These are phyloP conservation scores for Athene noctua DNA, from an alignment of 2,113 vertebrate species.

Conservation along the genomic window DNA sequence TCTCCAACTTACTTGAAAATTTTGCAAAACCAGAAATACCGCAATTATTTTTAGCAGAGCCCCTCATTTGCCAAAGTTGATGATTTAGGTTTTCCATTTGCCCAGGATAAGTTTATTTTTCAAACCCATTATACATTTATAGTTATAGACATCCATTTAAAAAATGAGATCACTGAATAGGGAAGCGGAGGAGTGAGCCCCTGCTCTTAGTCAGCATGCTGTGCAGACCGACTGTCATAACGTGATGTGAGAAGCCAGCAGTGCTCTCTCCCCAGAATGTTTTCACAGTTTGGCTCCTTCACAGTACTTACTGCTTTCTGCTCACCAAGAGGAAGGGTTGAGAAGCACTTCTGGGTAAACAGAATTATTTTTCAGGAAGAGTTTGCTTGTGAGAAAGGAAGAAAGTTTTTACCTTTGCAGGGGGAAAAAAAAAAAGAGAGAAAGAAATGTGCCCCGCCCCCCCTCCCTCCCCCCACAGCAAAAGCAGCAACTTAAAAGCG, in stretches of 20 bases:
- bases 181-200: background rate
- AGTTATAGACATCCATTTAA: background rate
- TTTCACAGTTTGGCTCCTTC: background rate
- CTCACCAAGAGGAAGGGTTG: background rate
- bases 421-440: background rate
- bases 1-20: background rate
- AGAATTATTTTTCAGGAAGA: background rate
- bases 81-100: slow-evolving; percentile 37
- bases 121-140: background rate
- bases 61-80: background rate
- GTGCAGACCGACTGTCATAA: background rate
- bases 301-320: background rate
- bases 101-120: slow-evolving; percentile 12
- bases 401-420: background rate
- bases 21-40: slow-evolving; percentile 8
- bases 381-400: background rate
- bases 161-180: background rate
- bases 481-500: background rate
- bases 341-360: background rate
- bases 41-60: slow-evolving; percentile 36
- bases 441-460: background rate
- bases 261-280: background rate
- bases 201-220: background rate
- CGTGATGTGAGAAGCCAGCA: background rate
- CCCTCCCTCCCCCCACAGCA: background rate